phyloP scores from a whole-genome alignment of 2,797 vertebrate genomes.

The Hyperoplus lanceolatus region DNA sequence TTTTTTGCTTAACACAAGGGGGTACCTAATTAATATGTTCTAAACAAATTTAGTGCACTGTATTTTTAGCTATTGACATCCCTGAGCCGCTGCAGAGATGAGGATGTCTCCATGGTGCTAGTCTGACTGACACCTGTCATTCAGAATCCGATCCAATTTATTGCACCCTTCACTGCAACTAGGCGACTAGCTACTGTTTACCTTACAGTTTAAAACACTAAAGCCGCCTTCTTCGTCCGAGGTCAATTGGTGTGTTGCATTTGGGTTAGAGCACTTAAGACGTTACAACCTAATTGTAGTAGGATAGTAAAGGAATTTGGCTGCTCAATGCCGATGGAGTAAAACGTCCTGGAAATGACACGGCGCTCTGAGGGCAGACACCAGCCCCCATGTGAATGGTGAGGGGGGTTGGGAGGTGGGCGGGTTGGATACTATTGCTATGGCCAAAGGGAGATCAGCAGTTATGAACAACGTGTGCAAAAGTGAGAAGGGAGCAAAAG shows the following conservation, averaged over 20 bases:
- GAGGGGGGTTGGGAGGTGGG: constrained; percentile 64
- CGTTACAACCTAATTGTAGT: constrained; percentile 30
- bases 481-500: constrained; percentile 75
- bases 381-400: constrained; percentile 69
- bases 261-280: constrained; percentile 11
- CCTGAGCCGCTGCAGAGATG: neutral
- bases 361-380: constrained; percentile 58
- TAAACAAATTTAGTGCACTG: neutral
- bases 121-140: constrained; percentile 76
- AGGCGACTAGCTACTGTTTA: too few species aligned
- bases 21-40: neutral
- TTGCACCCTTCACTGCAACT: neutral
- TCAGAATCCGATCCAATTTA: constrained; percentile 1
- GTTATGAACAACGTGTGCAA: constrained; percentile 85
- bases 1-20: constrained; percentile 11
- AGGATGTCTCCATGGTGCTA: constrained; percentile 22
- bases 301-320: constrained; percentile 62
- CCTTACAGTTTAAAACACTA: constrained; percentile 13
- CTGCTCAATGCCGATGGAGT: constrained; percentile 51
- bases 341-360: constrained; percentile 70
- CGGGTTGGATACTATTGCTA: constrained; percentile 74
- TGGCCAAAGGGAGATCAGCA: constrained; percentile 83
- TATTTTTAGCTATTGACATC: constrained; percentile 11
- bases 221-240: neutral
- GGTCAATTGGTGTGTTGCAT: neutral